Percentiles rank a stretch among this genome's conserved stretches.
These are phyloP conservation scores for Blastobasis adustella DNA, from an alignment of 2,888 invertebrate genomes.

Conservation along the genomic window DNA sequence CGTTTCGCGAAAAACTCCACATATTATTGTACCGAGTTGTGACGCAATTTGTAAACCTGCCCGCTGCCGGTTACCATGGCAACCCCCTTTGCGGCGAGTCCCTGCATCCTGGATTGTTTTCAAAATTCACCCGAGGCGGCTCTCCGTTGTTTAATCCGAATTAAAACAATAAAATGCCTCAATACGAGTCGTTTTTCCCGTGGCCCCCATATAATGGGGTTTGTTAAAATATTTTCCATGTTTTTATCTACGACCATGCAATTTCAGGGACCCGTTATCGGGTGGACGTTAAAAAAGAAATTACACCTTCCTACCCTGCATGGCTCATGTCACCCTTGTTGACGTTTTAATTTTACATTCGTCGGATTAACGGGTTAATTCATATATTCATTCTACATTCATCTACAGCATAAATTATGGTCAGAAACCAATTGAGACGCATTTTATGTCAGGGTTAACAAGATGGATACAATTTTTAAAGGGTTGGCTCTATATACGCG, in stretches of 20 bases:
- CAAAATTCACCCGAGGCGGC: constrained; percentile 48
- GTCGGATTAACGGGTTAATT: too few species aligned
- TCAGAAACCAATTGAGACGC: too few species aligned
- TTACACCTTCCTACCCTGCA: too few species aligned
- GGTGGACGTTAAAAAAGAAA: background rate
- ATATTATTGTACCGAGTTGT: constrained; percentile 33
- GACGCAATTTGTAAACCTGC: constrained; percentile 43
- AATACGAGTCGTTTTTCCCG: constrained; percentile 29
- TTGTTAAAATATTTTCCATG: constrained; percentile 38
- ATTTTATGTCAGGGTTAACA: too few species aligned
- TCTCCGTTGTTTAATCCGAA: constrained; percentile 51
- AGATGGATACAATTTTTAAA: too few species aligned
- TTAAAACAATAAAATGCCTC: constrained; percentile 60
- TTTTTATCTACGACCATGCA: constrained; percentile 15
- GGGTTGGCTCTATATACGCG: too few species aligned
- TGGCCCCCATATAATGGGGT: constrained; percentile 23
- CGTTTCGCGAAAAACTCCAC: constrained; percentile 14
- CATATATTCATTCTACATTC: too few species aligned
- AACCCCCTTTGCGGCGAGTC: constrained; percentile 58
- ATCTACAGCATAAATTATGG: too few species aligned
- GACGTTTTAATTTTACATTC: too few species aligned
- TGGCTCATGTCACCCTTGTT: too few species aligned
- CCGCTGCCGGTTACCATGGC: constrained; percentile 55
- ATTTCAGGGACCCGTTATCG: background rate
- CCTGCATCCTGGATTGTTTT: constrained; percentile 53